Evolutionary conservation across 2,113 vertebrate genomes (phyloP), one percentile per base, ranked within the genome.

Genomic region (Nannospalax galili): DNA sequence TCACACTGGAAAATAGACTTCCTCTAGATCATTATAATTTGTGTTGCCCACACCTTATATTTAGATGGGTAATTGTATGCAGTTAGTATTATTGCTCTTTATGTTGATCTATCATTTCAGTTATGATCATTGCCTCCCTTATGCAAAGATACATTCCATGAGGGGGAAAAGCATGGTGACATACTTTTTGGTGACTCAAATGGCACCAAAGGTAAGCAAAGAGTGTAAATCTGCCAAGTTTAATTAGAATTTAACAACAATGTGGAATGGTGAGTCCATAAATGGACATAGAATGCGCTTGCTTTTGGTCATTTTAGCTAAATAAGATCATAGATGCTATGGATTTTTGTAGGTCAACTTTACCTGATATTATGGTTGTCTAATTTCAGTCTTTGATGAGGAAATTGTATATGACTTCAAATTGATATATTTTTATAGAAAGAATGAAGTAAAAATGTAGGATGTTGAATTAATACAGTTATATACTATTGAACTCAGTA

Each of bases 31-130:
- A 75, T 62, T 52, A 16, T 35, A 67, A 62, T 91, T 85, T 86
- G 5, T 62, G 67, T 72, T 62, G 19, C 22, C 35, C 37, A 1
- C 20, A 77, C 60, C 75, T 95, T 91, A 37, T 79, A 60, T 62
- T 94, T 92, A 64, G 17, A 67, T n/a, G 80, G 52, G 67, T 81
- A 32, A 87, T 84, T 96, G 10, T n/a, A 35, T 78, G 28, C 16
- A 69, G 70, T 93, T 91, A 78, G 28, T 81, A 74, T 88, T 88
- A n/a, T 70, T 95, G 30, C 11, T 91, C 20, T 84, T 92, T 94
- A 72, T 91, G 80, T 84, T 73, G 62, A 22, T 72, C 16, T 87
- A 90, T 95, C 15, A 74, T 84, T 91, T 97, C 72, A 87, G 70
- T 89, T 60, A 78, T 37, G 11, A 70, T 90, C 90, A 85, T 60